A percentile compares a stretch with the other conserved stretches of the same genome.
phyloP scores from a whole-genome alignment of 2,113 vertebrate genomes.

The Cettia cetti region DNA sequence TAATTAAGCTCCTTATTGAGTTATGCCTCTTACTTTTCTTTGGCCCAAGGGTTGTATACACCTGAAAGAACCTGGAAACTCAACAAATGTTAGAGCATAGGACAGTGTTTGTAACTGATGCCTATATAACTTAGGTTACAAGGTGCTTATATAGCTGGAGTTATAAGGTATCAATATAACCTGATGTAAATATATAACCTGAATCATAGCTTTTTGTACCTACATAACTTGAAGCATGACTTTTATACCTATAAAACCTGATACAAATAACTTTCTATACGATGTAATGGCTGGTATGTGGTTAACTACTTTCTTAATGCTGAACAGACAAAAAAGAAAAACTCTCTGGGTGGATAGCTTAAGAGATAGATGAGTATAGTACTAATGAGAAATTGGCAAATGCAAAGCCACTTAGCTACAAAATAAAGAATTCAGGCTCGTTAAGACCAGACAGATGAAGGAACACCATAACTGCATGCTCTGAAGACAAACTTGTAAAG shows the following conservation, averaged over 20 bases:
- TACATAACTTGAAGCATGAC: background rate
- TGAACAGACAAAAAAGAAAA: background rate
- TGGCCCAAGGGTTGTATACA: background rate
- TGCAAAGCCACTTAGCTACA: background rate
- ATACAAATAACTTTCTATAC: background rate
- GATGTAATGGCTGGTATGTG: background rate
- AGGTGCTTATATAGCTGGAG: too few species aligned
- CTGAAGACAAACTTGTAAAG: background rate
- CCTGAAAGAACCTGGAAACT: background rate
- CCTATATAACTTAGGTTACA: background rate
- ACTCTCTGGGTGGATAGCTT: background rate
- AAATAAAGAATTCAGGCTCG: background rate
- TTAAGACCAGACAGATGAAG: background rate
- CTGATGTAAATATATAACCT: background rate
- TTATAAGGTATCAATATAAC: too few species aligned
- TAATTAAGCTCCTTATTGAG: background rate
- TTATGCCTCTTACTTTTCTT: background rate
- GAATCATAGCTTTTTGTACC: background rate
- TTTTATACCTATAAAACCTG: background rate
- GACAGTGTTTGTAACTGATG: background rate
- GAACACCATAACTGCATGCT: background rate
- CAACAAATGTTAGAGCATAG: background rate
- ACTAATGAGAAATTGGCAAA: background rate
- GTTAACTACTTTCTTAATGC: background rate
- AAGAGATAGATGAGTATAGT: background rate